Evolutionary conservation across 2,797 vertebrate species (phyloP), one percentile per base, ranked within the genome.

Genomic region (Rhodeus uyekii): DNA sequence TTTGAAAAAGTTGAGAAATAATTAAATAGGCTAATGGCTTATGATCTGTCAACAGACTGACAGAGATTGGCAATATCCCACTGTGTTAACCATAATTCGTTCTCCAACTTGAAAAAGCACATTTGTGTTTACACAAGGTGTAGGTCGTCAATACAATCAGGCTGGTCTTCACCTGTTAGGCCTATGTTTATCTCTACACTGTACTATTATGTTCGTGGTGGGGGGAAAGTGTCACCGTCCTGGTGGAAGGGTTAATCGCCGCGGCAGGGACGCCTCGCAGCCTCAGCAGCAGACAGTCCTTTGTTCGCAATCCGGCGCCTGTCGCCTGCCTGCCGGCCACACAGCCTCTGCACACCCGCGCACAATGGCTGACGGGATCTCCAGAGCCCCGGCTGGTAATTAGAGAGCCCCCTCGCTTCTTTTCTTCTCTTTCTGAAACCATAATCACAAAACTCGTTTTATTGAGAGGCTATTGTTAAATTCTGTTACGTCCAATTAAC

Each of bases 271-370:
- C 82, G 85, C 86, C 83, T 81, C 78, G 86, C 78, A 73, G 78
- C 80, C 78, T 53, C 77, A 86, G 86, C 67, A 69, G 83, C 73
- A 76, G 90, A 92, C 89, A 87, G 88, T 68, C 80, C 85, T 90
- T 91, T 89, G 85, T 89, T 88, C 19, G 3, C 68, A 67, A 73
- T 89, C 87, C 86, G 90, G 89, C 90, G 87, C 86, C 92, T 88
- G 76, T 81, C 92, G 89, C 81, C 83, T 84, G 85, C 83, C 48
- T 77, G 65, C 78, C 53, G 81, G 61, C 78, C 83, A 73, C 53
- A 72, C 72, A 36, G 84, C 87, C 46, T 78, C 1, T 53, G 75
- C 76, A 84, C 84, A 83, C 83, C 86, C 64, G 72, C 6, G 77
- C 67, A 89, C 89, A 86, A 81, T 88, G 68, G 74, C 65, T 19